phyloP scores from a whole-genome alignment of 2,113 vertebrate species.

The Oceanites oceanicus region DNA sequence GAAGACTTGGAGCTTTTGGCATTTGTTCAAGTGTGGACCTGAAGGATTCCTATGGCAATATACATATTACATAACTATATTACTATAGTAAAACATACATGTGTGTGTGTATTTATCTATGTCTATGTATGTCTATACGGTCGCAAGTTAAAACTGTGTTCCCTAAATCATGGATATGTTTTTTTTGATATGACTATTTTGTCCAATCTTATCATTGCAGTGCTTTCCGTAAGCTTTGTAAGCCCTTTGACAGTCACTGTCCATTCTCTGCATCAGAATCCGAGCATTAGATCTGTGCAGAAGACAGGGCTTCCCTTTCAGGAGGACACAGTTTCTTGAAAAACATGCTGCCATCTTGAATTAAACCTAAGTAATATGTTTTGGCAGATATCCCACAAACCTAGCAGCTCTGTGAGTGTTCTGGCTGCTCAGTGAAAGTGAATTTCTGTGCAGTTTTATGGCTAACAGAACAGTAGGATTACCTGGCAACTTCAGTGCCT shows the following conservation, averaged over 20 bases:
- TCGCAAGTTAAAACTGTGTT: neutral
- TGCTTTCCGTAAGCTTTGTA: neutral
- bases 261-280: neutral
- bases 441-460: neutral
- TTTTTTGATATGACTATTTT: neutral
- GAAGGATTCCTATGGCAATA: neutral
- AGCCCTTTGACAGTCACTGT: neutral
- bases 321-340: neutral
- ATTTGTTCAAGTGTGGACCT: neutral
- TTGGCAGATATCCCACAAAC: neutral
- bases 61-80: rapidly evolving
- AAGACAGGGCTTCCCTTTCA: neutral
- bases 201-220: neutral
- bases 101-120: neutral
- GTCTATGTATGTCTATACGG: neutral
- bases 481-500: neutral
- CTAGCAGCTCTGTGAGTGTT: neutral
- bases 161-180: neutral
- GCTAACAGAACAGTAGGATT: neutral
- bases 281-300: neutral
- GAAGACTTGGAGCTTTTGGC: neutral
- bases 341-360: neutral
- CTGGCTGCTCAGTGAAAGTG: neutral
- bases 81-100: neutral
- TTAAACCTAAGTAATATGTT: neutral